Percentiles rank a stretch among this genome's conserved stretches.
These are phyloP conservation scores for Serripes groenlandicus DNA, from an alignment of 2,888 invertebrate species.

Conservation along the genomic window DNA sequence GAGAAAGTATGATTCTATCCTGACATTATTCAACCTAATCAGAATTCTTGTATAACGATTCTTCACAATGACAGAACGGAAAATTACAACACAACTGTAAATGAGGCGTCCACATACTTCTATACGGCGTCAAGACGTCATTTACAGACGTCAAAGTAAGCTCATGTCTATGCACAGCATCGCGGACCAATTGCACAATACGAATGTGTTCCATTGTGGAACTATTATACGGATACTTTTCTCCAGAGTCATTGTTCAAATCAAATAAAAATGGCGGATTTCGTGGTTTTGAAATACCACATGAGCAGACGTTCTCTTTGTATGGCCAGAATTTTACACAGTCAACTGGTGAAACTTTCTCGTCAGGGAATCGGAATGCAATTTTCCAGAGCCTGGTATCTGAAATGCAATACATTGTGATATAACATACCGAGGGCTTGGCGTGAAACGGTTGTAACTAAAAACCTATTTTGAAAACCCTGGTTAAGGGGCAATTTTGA, in stretches of 20 bases:
- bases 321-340: conserved; percentile 11
- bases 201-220: background rate
- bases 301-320: conserved; percentile 3
- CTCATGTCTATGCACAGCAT: conserved; percentile 14
- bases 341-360: background rate
- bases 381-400: conserved; percentile 31
- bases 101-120: conserved; percentile 34
- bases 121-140: background rate
- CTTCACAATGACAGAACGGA: conserved; percentile 33
- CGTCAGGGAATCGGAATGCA: conserved; percentile 28
- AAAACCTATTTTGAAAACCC: no score
- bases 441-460: no score
- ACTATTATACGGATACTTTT: conserved; percentile 12
- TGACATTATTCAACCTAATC: no score
- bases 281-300: conserved; percentile 19
- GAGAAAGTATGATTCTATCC: background rate
- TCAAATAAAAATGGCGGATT: conserved; percentile 38
- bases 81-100: conserved; percentile 42
- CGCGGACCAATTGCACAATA: background rate
- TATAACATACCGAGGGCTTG: no score
- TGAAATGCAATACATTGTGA: no score
- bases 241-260: conserved; percentile 36
- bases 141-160: background rate
- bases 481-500: no score
- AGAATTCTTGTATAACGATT: background rate